Evolutionary conservation across 2,797 vertebrate genomes (phyloP), one percentile per base, ranked within the genome.

Genomic region (Typhlichthys eigenmanni): DNA sequence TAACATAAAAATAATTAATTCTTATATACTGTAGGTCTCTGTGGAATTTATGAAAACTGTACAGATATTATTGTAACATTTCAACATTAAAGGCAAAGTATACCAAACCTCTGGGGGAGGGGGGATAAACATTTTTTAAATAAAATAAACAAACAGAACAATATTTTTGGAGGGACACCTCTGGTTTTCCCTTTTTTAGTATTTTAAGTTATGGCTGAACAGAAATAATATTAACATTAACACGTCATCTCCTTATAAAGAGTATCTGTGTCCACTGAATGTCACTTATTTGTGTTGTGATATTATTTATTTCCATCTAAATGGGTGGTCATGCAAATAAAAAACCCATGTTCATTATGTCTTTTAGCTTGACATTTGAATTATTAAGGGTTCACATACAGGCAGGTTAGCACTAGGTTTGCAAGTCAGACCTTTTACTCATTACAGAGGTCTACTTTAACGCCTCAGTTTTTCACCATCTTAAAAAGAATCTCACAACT

Each of bases 251-350:
- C 75, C 56, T 43, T 80, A 70, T 77, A 71, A 75, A 78, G 83
- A 81, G 79, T 80, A 78, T 73, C 68, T 64, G 56, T 50, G 45
- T 84, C 62, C 86, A 87, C 87, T 72, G 66, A 82, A 71, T 51
- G 75, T 83, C 68, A 82, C 81, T 78, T 74, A 78, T 71, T 79
- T 81, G 83, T 81, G 58, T n/a, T 78, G 78, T 79, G 70, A 75
- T 84, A 51, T 55, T 69, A 69, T 69, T 71, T 68, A 66, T 78
- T 81, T 83, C 65, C 55, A 81, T 83, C 80, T 82, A 88, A 88
- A 89, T 14, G 53, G 66, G 82, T 91, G 90, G 83, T 91, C 85
- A 90, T 85, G 92, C 92, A 66, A 73, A 83, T 92, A 86, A 85
- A 88, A 88, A 78, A 74, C 72, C 59, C 78, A 76, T 77, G 78